Base-by-base conservation (phyloP, 2,113 vertebrate genomes). In the Irena cyanogastra region DNA sequence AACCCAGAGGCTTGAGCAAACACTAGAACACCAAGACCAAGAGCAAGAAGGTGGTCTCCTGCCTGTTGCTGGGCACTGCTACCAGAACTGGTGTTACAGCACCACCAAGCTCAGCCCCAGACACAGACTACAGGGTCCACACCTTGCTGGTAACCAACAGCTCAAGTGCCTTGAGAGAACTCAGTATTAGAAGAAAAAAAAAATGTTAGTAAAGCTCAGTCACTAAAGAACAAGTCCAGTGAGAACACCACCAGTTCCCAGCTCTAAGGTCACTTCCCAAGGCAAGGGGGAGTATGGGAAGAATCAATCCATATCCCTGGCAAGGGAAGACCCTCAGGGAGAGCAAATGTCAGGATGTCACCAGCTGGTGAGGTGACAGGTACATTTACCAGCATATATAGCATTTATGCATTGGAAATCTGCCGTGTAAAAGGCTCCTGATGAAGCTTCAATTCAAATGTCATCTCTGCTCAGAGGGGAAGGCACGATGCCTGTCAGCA, bases 381-480 rank as follows among this genome's bases (percentile, higher is more conserved):
- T 84, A 77, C 91, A 27, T 89, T 91, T 91, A 68, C 69, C 91
- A 68, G 94, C 83, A 33, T 2, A 65, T 70, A 83, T 31, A 93
- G 82, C 86, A 94, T 89, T 83, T 35, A 83, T 6, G 17, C 83
- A 13, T 33, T 59, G 76, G 77, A 78, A 83, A 81, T 66, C 72
- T 70, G 81, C 91, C 56, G 61, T 28, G 52, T 54, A 91, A 84
- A 92, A 94, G 82, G 89, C 81, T 86, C 44, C 64, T 6, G 18
- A 68, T 57, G 88, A 94, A 92, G 63, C 94, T 65, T 77, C 92
- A 80, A 52, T 90, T 79, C 90, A 64, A 89, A 95, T 89, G 95
- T 94, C 94, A 92, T 60, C 89, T 87, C 93, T 93, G 72, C 59
- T 95, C 89, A 74, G 71, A 78, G 0, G 7, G 24, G 60, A 80